phyloP scores from a whole-genome alignment of 1,140 invertebrate genomes.

The Agrypnia vestita region DNA sequence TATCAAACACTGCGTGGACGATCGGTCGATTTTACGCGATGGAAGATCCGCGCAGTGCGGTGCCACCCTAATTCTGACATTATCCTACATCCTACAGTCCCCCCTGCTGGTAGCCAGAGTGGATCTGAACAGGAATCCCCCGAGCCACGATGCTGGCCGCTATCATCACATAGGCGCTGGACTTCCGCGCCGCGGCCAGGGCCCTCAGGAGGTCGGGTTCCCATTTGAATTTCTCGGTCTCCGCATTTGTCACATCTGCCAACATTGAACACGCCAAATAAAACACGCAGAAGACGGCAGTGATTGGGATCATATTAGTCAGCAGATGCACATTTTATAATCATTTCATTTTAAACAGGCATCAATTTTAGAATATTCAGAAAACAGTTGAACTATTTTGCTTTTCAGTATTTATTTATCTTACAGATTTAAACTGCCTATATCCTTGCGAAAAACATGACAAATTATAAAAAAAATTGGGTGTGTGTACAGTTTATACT shows the following conservation, averaged over 20 bases:
- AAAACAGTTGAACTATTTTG: not conserved
- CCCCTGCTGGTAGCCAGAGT: constrained; percentile 16
- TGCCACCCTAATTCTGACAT: no score
- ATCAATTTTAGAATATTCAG: no score
- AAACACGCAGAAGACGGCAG: not conserved
- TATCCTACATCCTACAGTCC: not conserved
- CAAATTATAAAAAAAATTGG: constrained; percentile 42
- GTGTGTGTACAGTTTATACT: no score
- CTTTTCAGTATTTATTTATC: no score
- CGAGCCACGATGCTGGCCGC: constrained; percentile 75
- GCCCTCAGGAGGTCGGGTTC: constrained; percentile 76
- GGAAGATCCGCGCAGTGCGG: no score
- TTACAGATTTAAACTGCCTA: no score
- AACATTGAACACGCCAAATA: not conserved
- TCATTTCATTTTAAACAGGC: no score
- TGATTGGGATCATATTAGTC: not conserved
- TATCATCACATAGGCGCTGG: constrained; percentile 74
- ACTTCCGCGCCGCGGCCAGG: constrained; percentile 71
- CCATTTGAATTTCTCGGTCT: constrained; percentile 61
- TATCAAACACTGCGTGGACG: no score
- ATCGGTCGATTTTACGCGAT: no score
- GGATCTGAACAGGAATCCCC: constrained; percentile 74
- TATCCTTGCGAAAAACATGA: no score
- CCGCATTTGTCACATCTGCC: constrained; percentile 61
- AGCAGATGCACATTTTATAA: no score